Percentiles rank a stretch among this genome's conserved stretches.
phyloP scores from a whole-genome alignment of 2,113 vertebrate genomes.

The Myrmecobius fasciatus region DNA sequence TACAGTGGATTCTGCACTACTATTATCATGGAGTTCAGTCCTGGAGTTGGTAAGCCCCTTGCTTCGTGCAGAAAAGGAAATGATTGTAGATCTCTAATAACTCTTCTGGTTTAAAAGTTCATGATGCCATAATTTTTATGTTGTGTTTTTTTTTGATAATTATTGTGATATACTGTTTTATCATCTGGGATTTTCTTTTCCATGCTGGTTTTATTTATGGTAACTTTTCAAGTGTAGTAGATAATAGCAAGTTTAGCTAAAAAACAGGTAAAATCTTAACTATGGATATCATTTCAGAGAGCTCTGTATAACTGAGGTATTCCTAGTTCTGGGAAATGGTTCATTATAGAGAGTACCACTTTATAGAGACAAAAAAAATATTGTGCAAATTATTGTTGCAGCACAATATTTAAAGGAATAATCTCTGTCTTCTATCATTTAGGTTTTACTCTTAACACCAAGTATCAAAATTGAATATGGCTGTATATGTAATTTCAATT shows the following conservation, averaged over 20 bases:
- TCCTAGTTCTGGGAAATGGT: constrained; percentile 14
- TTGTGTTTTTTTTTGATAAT: constrained; percentile 50
- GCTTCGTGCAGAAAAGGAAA: not conserved
- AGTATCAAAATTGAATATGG: no score
- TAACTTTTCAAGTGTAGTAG: not conserved
- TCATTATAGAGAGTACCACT: constrained; percentile 16
- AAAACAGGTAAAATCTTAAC: constrained; percentile 13
- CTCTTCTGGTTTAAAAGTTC: not conserved
- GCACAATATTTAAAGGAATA: not conserved
- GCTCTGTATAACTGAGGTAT: not conserved
- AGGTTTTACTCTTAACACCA: no score
- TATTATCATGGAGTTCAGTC: constrained; percentile 99
- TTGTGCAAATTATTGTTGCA: no score
- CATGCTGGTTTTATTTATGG: constrained; percentile 47
- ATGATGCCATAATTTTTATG: not conserved
- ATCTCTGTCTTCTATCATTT: not conserved
- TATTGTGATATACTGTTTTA: not conserved
- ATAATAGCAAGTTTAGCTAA: constrained; percentile 32
- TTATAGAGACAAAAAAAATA: no score
- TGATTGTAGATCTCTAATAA: not conserved
- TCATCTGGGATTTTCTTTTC: constrained; percentile 28
- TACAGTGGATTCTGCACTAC: constrained; percentile 99
- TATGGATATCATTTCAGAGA: constrained; percentile 41
- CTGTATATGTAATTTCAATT: no score
- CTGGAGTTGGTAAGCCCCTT: constrained; percentile 94